Conservation (phyloP, 2,888 invertebrate species). For the Unio pictorum region DNA sequence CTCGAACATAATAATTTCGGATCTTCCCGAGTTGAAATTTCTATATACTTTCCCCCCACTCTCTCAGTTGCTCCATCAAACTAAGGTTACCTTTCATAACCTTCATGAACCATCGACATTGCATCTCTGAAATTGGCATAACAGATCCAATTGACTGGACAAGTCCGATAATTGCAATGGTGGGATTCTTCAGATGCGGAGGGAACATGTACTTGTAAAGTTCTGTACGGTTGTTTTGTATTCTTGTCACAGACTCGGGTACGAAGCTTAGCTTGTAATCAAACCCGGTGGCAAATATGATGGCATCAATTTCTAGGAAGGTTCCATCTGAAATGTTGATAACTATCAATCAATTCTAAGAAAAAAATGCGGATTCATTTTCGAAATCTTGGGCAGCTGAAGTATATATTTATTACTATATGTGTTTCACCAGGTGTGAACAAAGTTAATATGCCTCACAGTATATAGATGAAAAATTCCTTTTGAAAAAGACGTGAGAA, state of each 20-base stretch:
- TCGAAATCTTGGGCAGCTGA: too few relatives aligned
- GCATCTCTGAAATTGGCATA: conserved; percentile 72
- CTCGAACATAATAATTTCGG: not conserved
- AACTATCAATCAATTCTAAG: too few relatives aligned
- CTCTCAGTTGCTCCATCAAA: conserved; percentile 14
- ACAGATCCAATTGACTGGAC: conserved; percentile 73
- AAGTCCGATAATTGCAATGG: conserved; percentile 68
- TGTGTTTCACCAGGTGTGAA: too few relatives aligned
- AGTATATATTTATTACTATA: too few relatives aligned
- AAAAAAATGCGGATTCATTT: too few relatives aligned
- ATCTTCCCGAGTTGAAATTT: not conserved
- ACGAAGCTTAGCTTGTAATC: conserved; percentile 69
- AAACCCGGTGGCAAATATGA: conserved; percentile 72
- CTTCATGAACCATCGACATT: conserved; percentile 63
- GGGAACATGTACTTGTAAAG: conserved; percentile 73
- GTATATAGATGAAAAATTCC: too few relatives aligned
- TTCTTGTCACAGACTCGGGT: conserved; percentile 46
- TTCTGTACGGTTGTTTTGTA: conserved; percentile 63
- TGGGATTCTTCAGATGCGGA: conserved; percentile 59
- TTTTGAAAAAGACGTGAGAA: too few relatives aligned
- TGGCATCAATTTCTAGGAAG: conserved; percentile 57
- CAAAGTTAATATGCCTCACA: too few relatives aligned
- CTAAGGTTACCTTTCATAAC: conserved; percentile 54
- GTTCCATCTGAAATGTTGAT: not conserved
- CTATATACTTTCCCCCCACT: conserved; percentile 16